Evolutionary conservation across 2,797 vertebrate genomes (phyloP).

Genomic region (Acipenser transmontanus): DNA sequence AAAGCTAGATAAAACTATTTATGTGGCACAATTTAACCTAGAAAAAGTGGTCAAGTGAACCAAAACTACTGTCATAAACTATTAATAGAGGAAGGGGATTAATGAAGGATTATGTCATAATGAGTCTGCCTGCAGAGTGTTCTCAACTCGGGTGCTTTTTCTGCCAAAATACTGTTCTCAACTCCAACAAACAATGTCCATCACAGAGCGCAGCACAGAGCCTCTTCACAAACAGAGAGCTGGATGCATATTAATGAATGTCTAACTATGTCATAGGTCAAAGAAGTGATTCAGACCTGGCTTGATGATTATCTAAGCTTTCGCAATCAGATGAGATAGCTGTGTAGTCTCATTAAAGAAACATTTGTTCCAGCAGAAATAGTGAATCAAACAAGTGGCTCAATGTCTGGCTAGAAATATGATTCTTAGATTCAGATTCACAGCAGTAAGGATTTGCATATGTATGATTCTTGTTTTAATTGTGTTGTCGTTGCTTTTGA

Average conservation of each 20-base stretch:
- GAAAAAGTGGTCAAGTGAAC: constrained; percentile 44
- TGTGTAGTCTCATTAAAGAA: constrained; percentile 80
- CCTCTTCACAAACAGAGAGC: constrained; percentile 69
- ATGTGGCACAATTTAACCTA: too few relatives aligned
- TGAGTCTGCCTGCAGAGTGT: constrained; percentile 64
- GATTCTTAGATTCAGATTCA: neutral
- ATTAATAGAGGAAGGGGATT: constrained; percentile 76
- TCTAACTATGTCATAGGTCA: constrained; percentile 82
- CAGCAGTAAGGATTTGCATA: neutral
- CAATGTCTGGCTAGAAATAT: constrained; percentile 21
- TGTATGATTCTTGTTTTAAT: too few relatives aligned
- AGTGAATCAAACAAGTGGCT: constrained; percentile 56
- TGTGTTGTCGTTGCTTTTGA: too few relatives aligned
- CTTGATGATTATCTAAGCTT: constrained; percentile 81
- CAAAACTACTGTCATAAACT: constrained; percentile 64
- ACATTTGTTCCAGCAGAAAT: constrained; percentile 73
- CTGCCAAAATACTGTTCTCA: constrained; percentile 83
- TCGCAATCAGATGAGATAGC: constrained; percentile 67
- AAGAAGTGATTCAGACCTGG: constrained; percentile 68
- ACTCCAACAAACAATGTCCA: constrained; percentile 84
- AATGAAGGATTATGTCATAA: constrained; percentile 81
- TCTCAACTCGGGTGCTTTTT: constrained; percentile 53
- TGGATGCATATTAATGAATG: constrained; percentile 81
- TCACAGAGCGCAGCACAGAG: constrained; percentile 77
- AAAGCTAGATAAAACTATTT: too few relatives aligned